Evolutionary conservation across 1,140 invertebrate species (phyloP), one percentile per base, ranked within the genome.

Genomic region (Proales similis): DNA sequence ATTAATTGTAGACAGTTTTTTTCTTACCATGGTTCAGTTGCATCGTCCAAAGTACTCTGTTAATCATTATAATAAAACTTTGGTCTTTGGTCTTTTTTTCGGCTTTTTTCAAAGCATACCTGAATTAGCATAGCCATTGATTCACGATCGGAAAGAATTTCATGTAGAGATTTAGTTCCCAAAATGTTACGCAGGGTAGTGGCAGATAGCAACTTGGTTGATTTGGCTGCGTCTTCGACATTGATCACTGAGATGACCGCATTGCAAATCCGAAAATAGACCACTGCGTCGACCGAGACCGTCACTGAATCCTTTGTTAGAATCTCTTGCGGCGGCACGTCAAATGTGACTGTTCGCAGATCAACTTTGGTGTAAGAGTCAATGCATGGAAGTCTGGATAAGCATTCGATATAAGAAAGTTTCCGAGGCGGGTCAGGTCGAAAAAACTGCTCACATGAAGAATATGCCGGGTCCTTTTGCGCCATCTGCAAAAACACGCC

Each of bases 321-420:
- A 32, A 67, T 63, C 33, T 67, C 66, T 32, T 67, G 66, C 4
- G 48, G 63, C 20, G 66, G 66, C 4, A 67, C 63, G 43, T 67
- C 63, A 70, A 93, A 93, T 0, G 88, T 90, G 63, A 89, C 76
- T n/a, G 80, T 80, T 60, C 89, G 80, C 45, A 92, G 75, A 71
- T 93, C 88, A 27, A 82, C 86, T 72, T 87, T 88, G 38, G 85
- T 83, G 69, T 90, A 91, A 26, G 84, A 86, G 70, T 94, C 90
- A 62, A 93, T 84, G 19, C 45, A 67, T 7, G 65, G 65, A 7
- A 66, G 29, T 26, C 66, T 47, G 39, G 53, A 63, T 14, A 63
- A 46, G 5, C 42, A 36, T 0, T 33, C 32, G 22, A n/a, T 33
- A 33, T 49, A 9, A 29, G 24, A 29, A 29, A 9, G 22, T 29